Evolutionary conservation across 1,140 invertebrate genomes (phyloP), one percentile per base, ranked within the genome.

Genomic region (Drosophila malerkotliana): DNA sequence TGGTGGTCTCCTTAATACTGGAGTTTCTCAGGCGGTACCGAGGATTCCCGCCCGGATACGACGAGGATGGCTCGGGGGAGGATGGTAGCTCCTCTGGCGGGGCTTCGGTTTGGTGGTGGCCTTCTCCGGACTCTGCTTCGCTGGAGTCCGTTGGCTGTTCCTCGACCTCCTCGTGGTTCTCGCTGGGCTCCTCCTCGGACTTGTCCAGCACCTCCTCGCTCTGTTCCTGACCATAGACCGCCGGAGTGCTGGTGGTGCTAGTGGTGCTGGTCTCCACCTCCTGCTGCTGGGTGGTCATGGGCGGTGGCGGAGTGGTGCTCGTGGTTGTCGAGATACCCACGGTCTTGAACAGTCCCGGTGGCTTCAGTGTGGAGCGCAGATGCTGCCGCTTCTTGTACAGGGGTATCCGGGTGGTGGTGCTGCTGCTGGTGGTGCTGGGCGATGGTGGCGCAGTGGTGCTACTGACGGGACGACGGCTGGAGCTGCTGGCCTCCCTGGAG

Each of bases 341-440:
- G 7, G 73, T 18, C 45, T 91, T 91, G 4, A 78, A 78, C 10
- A 82, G 41, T 6, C 58, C 71, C 0, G 80, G 71, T 10, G 90
- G 82, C 47, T 82, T 90, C 0, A 91, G 51, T 0, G 90, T 91
- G 7, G 90, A 85, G 12, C 90, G 73, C 34, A 88, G 15, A 39
- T 90, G 79, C 32, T 88, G 75, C 6, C 83, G 53, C 52, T 89
- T 91, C 37, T 91, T 91, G 55, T 91, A 91, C 1, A 91, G 56
- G n/a, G 90, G 90, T 57, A 91, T 37, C 1, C 87, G 79, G n/a
- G 90, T 91, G 49, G 90, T 90, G 45, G 61, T 59, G 9, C 30
- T 32, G 61, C 58, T 39, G 41, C 30, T 24, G 28, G 52, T n/a
- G 63, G 24, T 45, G 57, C 41, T 32, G n/a, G 30, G 56, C 0